phyloP scores from a whole-genome alignment of 1,140 invertebrate species.

The Zaprionus tsacasi region DNA sequence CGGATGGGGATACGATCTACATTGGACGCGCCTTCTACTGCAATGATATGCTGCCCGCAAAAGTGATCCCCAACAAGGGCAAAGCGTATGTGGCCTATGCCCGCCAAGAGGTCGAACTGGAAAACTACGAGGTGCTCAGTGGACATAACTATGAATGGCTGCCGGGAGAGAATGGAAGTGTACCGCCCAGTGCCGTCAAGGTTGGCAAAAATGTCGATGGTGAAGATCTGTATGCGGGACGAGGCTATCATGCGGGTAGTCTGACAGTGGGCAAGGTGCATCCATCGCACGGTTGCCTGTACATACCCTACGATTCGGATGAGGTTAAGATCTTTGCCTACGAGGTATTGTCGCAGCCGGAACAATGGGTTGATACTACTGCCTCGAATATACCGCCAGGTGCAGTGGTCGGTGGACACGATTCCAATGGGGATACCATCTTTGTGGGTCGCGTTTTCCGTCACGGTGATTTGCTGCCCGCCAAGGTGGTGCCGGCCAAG shows the following conservation, averaged over 20 bases:
- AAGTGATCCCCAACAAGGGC: slow-evolving; percentile 87
- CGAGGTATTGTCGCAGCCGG: slow-evolving; percentile 67
- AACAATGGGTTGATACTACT: slow-evolving; percentile 59
- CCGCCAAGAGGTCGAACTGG: slow-evolving; percentile 61
- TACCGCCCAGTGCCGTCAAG: slow-evolving; percentile 85
- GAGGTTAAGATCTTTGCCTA: slow-evolving; percentile 85
- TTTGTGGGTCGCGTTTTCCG: slow-evolving; percentile 84
- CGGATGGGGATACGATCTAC: slow-evolving; percentile 89
- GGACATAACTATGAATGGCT: slow-evolving; percentile 85
- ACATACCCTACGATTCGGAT: slow-evolving; percentile 88
- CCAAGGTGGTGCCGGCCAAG: slow-evolving; percentile 83
- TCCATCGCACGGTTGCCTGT: slow-evolving; percentile 88
- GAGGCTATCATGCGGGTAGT: slow-evolving; percentile 87
- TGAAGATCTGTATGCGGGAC: slow-evolving; percentile 88
- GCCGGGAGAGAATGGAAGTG: slow-evolving; percentile 83
- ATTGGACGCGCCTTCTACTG: slow-evolving; percentile 90
- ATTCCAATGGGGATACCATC: slow-evolving; percentile 84
- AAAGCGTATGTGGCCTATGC: slow-evolving; percentile 74
- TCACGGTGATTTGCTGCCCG: slow-evolving; percentile 83
- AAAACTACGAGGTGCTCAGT: slow-evolving; percentile 83
- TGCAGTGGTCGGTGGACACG: slow-evolving; percentile 84
- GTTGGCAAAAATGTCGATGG: slow-evolving; percentile 86
- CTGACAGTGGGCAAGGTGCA: slow-evolving; percentile 91
- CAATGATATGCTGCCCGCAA: slow-evolving; percentile 90
- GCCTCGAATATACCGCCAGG: slow-evolving; percentile 65